Base-by-base conservation (phyloP, 2,888 invertebrate genomes). In the Rhaphigaster nebulosa region DNA sequence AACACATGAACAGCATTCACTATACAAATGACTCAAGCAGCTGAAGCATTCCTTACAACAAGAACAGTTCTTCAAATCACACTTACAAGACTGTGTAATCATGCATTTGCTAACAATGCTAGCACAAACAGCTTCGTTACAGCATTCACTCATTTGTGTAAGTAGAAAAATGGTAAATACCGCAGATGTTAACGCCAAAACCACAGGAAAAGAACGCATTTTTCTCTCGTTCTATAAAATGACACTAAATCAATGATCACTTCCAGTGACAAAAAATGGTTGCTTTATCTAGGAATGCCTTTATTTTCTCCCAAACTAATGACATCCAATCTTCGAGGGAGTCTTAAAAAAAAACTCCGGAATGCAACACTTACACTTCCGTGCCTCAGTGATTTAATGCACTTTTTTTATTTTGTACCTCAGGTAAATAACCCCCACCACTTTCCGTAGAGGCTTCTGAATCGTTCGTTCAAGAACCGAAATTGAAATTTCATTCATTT, bases 91-190 rank as follows among this genome's bases (percentile, higher is more conserved):
- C 94, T 98, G 98, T 26, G 98, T 98, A 92, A 99, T 95, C 96
- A 99, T 97, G 94, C 99, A 99, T 94, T 99, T 99, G 93, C 98
- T 98, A 89, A 99, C 99, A 90, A 98, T 97, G 93, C 98, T 98
- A 41, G 98, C 99, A 94, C 99, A 99, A 91, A 98, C 96, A 52
- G 98, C 97, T 94, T 99, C 98, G 94, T 99, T 98, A 94, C 99
- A 99, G 76, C 93, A 93, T 45, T 92, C 92, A 45, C 84, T 84
- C 45, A 84, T 84, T 84, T 84, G 70, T 34, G 34, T 84, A 45
- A 84, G 45, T 38, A 45, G 84, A 84, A 84, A 84, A 84, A 84
- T 84, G 84, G 41, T 84, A 76, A 84, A 84, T 84, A 50, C 84
- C 45, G 84, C 84, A 13, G 84, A n/a, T n/a, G 45, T 41, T n/a